A percentile compares a stretch with the other conserved stretches of the same genome.
phyloP scores from a whole-genome alignment of 1,140 invertebrate species.

The Amyelois transitella region DNA sequence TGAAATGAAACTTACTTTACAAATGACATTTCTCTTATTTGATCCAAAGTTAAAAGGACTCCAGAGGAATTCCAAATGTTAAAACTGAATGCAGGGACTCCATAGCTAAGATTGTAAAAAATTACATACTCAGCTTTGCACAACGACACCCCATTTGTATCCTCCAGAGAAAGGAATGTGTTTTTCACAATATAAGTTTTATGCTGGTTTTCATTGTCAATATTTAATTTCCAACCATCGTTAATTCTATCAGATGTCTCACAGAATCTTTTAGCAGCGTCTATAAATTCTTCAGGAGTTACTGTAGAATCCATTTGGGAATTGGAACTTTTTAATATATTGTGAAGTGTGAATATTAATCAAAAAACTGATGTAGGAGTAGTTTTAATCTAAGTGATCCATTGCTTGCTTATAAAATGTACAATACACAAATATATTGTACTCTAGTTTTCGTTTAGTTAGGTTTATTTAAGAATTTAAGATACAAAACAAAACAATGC shows the following conservation, averaged over 20 bases:
- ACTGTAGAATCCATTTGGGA: slow-evolving; percentile 10
- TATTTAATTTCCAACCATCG: slow-evolving; percentile 46
- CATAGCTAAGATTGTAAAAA: slow-evolving; percentile 58
- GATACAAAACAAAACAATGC: too few species aligned
- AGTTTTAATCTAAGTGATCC: too few species aligned
- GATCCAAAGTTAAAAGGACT: slow-evolving; percentile 36
- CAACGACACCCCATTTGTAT: slow-evolving; percentile 13
- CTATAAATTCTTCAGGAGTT: slow-evolving; percentile 35
- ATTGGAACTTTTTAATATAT: neutral
- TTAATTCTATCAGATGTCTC: slow-evolving; percentile 32
- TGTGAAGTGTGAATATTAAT: too few species aligned
- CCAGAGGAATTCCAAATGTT: slow-evolving; percentile 57
- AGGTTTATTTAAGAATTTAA: too few species aligned
- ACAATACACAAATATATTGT: too few species aligned
- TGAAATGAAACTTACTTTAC: slow-evolving; percentile 38
- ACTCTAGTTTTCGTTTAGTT: too few species aligned
- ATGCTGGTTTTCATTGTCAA: slow-evolving; percentile 26
- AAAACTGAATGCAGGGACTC: slow-evolving; percentile 59
- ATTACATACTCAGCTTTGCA: slow-evolving; percentile 52
- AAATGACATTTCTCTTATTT: slow-evolving; percentile 44
- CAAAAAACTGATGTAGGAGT: too few species aligned
- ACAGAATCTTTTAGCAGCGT: slow-evolving; percentile 38
- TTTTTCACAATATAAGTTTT: slow-evolving; percentile 45
- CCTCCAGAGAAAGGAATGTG: slow-evolving; percentile 29
- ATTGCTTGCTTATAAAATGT: too few species aligned